A percentile compares a stretch with the other conserved stretches of the same genome.
Evolutionary conservation across 2,888 invertebrate genomes (phyloP).

Genomic region (Frankliniella intonsa): DNA sequence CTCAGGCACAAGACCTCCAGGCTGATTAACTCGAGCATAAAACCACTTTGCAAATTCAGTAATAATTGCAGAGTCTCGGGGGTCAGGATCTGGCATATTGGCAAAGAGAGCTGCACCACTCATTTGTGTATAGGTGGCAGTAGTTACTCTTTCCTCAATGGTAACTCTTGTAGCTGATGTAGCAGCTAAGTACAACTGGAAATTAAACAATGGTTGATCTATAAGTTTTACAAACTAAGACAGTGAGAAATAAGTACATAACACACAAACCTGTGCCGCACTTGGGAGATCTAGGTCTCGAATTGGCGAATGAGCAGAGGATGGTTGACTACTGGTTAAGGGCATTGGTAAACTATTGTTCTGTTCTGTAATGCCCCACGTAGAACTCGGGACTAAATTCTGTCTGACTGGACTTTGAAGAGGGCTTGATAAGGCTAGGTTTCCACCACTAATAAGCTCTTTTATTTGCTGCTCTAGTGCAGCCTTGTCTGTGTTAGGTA

Average conservation of each 20-base stretch:
- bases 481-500: not conserved
- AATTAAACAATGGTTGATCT: not conserved
- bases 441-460: not conserved
- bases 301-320: not conserved
- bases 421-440: not conserved
- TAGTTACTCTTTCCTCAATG: not conserved
- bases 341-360: not conserved
- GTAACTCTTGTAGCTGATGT: not conserved
- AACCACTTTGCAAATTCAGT: conserved; percentile 2
- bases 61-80: not conserved
- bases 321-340: not conserved
- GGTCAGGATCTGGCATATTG: not conserved
- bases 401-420: not conserved
- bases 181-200: conserved; percentile 2
- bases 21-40: not conserved
- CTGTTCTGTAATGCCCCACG: not conserved
- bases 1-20: not conserved
- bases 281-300: not conserved
- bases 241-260: not conserved
- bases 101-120: not conserved
- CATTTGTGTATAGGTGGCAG: not conserved
- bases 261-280: not conserved
- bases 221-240: not conserved
- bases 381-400: not conserved
- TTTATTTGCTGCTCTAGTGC: conserved; percentile 2